A percentile compares a stretch with the other conserved stretches of the same genome.
These are phyloP conservation scores for Octomys mimax DNA, from an alignment of 2,797 vertebrate species.

Conservation along the genomic window DNA sequence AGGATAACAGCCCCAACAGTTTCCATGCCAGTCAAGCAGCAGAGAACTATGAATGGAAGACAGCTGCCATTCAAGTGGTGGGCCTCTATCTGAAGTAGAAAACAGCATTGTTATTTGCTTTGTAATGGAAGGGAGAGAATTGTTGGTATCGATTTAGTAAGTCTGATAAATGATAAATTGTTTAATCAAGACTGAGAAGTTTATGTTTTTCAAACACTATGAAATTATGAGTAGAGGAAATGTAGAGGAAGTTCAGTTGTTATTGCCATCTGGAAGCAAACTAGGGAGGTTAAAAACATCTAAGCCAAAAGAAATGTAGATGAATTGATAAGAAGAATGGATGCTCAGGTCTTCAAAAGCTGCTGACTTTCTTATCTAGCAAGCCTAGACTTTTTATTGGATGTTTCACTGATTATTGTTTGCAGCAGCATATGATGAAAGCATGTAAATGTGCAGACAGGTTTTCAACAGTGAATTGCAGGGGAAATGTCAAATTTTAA, in stretches of 20 bases:
- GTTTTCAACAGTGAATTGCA: slow-evolving; percentile 69
- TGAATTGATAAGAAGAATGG: slow-evolving; percentile 69
- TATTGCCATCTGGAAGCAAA: slow-evolving; percentile 82
- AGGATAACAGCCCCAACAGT: slow-evolving; percentile 41
- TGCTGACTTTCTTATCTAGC: slow-evolving; percentile 73
- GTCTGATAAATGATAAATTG: slow-evolving; percentile 77
- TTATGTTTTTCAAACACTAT: slow-evolving; percentile 72
- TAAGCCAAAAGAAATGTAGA: slow-evolving; percentile 79
- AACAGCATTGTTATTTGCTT: slow-evolving; percentile 71
- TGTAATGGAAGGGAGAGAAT: slow-evolving; percentile 10
- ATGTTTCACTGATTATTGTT: slow-evolving; percentile 78
- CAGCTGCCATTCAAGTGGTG: not conserved
- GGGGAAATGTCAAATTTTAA: slow-evolving; percentile 75
- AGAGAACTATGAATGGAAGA: not conserved
- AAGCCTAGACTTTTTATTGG: slow-evolving; percentile 72
- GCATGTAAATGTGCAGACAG: slow-evolving; percentile 61
- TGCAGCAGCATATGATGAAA: slow-evolving; percentile 68
- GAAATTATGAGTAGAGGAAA: slow-evolving; percentile 81
- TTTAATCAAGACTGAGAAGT: slow-evolving; percentile 65
- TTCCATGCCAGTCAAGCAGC: not conserved
- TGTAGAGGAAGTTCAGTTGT: slow-evolving; percentile 81
- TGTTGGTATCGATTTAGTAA: slow-evolving; percentile 75
- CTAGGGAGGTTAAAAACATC: slow-evolving; percentile 77
- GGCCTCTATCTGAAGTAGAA: slow-evolving; percentile 62
- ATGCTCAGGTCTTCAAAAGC: slow-evolving; percentile 78